Evolutionary conservation across 1,140 invertebrate species (phyloP).

Genomic region (Spodoptera frugiperda): DNA sequence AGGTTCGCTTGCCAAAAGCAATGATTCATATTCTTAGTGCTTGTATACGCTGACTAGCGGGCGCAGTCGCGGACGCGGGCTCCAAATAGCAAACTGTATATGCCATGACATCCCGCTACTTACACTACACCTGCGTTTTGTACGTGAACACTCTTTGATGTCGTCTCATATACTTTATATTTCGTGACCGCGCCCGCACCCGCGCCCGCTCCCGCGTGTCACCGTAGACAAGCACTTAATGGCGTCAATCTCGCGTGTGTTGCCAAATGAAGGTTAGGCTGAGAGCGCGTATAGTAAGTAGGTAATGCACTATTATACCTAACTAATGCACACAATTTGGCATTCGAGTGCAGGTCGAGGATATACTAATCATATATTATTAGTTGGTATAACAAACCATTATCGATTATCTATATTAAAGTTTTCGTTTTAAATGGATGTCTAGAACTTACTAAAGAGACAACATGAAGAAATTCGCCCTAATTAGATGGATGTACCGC

Average conservation of each 20-base stretch:
- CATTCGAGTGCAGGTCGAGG: slow-evolving; percentile 13
- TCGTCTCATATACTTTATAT: too few relatives aligned
- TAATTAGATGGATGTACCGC: too few relatives aligned
- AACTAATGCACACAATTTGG: slow-evolving; percentile 24
- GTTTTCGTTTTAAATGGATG: background rate
- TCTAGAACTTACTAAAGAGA: background rate
- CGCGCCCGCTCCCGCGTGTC: too few relatives aligned
- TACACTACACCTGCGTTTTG: too few relatives aligned
- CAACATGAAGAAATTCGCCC: too few relatives aligned
- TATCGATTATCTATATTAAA: background rate
- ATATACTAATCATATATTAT: background rate
- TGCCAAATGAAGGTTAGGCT: slow-evolving; percentile 50
- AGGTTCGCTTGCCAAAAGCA: slow-evolving; percentile 47
- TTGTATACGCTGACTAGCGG: too few relatives aligned
- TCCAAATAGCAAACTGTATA: too few relatives aligned
- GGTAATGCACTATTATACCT: slow-evolving; percentile 1
- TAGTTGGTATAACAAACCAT: background rate
- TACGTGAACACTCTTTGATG: too few relatives aligned
- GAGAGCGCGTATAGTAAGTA: background rate
- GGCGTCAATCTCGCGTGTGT: slow-evolving; percentile 33
- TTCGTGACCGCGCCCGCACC: too few relatives aligned
- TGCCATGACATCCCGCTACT: too few relatives aligned
- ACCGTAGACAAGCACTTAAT: background rate
- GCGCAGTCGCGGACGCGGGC: too few relatives aligned
- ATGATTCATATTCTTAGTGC: slow-evolving; percentile 44